A percentile compares a stretch with the other conserved stretches of the same genome.
Evolutionary conservation across 2,797 vertebrate species (phyloP).

Genomic region (Telmatherina bonti): DNA sequence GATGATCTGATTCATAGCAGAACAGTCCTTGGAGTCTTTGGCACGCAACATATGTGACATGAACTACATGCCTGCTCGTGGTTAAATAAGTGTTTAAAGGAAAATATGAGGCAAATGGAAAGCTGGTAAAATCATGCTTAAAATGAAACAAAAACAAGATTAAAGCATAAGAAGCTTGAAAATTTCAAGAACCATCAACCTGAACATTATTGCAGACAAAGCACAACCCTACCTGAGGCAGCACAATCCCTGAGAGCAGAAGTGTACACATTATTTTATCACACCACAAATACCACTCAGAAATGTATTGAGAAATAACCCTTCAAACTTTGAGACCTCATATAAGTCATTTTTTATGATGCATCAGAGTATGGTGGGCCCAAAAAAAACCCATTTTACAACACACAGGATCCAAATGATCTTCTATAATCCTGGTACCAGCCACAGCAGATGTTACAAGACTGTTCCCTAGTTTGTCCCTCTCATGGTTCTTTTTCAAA

Average conservation of each 20-base stretch:
- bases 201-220: too few species aligned
- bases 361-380: too few species aligned
- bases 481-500: too few species aligned
- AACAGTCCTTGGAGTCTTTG: constrained; percentile 17
- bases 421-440: too few species aligned
- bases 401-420: too few species aligned
- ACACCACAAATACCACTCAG: neutral
- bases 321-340: too few species aligned
- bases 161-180: neutral
- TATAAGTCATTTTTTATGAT: too few species aligned
- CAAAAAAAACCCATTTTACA: too few species aligned
- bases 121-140: neutral
- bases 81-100: neutral
- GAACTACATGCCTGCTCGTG: constrained; percentile 20
- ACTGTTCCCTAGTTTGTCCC: too few species aligned
- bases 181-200: neutral
- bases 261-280: neutral
- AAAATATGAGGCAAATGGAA: constrained; percentile 6
- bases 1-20: constrained; percentile 47
- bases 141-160: constrained; percentile 18
- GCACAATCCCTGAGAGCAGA: neutral
- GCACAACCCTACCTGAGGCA: neutral
- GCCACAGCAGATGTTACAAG: too few species aligned
- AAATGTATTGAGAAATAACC: neutral
- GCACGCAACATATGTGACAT: constrained; percentile 32